phyloP scores from a whole-genome alignment of 2,888 invertebrate genomes.

The Eurois occulta region DNA sequence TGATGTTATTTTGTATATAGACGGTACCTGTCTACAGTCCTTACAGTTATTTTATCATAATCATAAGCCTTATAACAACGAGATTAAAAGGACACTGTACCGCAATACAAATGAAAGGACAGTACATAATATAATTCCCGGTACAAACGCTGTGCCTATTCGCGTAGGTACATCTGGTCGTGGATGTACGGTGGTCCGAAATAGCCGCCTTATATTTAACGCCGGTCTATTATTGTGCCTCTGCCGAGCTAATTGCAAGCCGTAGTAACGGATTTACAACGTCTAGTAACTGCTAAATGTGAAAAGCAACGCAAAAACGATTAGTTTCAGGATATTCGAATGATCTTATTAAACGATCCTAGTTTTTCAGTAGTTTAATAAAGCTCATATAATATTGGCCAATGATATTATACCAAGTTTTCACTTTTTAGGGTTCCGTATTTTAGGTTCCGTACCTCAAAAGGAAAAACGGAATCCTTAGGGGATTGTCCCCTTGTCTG shows the following conservation, averaged over 20 bases:
- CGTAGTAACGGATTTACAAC: conserved; percentile 59
- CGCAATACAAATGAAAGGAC: neutral
- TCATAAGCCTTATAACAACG: neutral
- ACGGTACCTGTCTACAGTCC: neutral
- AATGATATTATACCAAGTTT: neutral
- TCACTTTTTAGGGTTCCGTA: too few species aligned
- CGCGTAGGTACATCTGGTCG: conserved; percentile 45
- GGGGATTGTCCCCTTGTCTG: neutral
- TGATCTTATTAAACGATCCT: neutral
- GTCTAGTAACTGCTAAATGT: conserved; percentile 28
- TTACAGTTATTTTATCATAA: neutral
- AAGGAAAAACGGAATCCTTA: neutral
- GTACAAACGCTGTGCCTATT: conserved; percentile 37
- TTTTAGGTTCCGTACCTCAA: neutral
- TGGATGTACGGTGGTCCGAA: conserved; percentile 46
- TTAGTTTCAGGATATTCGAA: neutral
- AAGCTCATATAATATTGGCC: neutral
- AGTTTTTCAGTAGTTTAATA: neutral
- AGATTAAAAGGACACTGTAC: neutral
- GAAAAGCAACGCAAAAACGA: neutral
- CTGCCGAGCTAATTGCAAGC: conserved; percentile 58
- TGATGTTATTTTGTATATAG: neutral
- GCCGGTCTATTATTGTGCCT: conserved; percentile 55
- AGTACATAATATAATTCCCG: neutral
- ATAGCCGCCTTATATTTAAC: conserved; percentile 65